Conservation (phyloP, 2,797 vertebrate genomes). For the Takifugu rubripes region DNA sequence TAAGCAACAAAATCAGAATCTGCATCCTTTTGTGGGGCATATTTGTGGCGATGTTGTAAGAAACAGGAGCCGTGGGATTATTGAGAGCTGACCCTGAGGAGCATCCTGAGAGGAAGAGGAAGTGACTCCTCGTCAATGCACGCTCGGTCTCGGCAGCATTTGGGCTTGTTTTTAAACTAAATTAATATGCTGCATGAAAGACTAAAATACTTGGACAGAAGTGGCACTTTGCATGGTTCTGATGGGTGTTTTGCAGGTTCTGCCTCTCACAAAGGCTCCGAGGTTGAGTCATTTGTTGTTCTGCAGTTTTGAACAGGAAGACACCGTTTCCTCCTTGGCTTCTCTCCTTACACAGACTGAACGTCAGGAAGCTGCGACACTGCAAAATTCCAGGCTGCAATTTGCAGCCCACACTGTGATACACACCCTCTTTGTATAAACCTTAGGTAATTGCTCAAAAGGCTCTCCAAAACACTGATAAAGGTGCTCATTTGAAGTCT, state of each 20-base stretch:
- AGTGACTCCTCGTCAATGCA: constrained; percentile 36
- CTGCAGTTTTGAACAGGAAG: constrained; percentile 65
- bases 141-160: constrained; percentile 15
- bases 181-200: too few species aligned
- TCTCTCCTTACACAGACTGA: constrained; percentile 51
- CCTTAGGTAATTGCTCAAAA: constrained; percentile 17
- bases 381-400: constrained; percentile 55
- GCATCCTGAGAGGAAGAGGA: constrained; percentile 43
- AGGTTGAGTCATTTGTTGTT: constrained; percentile 6
- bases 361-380: constrained; percentile 59
- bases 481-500: constrained; percentile 16
- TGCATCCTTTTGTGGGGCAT: background rate
- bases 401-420: constrained; percentile 37
- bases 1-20: too few species aligned
- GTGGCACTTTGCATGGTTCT: too few species aligned
- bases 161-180: background rate
- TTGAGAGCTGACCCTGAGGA: constrained; percentile 31
- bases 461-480: background rate
- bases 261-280: background rate
- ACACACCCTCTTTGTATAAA: constrained; percentile 55
- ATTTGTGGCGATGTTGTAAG: constrained; percentile 8
- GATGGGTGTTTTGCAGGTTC: background rate
- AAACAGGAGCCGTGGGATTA: constrained; percentile 14
- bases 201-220: too few species aligned
- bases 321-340: constrained; percentile 59